Evolutionary conservation across 2,797 vertebrate species (phyloP).

Genomic region (Remorina albescens): DNA sequence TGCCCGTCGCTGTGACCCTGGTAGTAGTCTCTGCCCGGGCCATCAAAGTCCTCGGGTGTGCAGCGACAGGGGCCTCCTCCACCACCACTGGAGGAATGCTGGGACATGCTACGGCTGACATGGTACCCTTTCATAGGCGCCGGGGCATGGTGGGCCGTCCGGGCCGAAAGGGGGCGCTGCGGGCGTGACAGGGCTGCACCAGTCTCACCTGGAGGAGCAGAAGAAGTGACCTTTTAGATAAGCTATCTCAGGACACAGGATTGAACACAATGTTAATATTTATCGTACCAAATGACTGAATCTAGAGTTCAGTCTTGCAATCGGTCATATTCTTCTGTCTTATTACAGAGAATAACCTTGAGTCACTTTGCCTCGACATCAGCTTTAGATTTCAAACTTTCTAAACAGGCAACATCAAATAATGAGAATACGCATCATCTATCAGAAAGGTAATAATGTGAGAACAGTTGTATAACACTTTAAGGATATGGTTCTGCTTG

Average conservation of each 20-base stretch:
- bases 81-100: slow-evolving; percentile 88
- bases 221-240: slow-evolving; percentile 4
- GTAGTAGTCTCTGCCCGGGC: slow-evolving; percentile 86
- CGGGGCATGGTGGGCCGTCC: slow-evolving; percentile 87
- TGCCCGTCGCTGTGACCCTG: slow-evolving; percentile 85
- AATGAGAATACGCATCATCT: neutral
- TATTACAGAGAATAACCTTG: slow-evolving; percentile 9
- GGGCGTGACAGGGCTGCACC: slow-evolving; percentile 87
- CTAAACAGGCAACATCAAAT: neutral
- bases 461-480: neutral
- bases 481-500: neutral
- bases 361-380: neutral
- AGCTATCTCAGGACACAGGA: neutral
- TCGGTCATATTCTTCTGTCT: slow-evolving; percentile 17
- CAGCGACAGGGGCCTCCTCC: slow-evolving; percentile 88
- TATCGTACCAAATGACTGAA: slow-evolving; percentile 46
- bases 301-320: slow-evolving; percentile 21
- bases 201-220: slow-evolving; percentile 84
- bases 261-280: slow-evolving; percentile 7
- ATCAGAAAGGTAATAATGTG: neutral
- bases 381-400: slow-evolving; percentile 8
- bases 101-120: slow-evolving; percentile 95
- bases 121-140: slow-evolving; percentile 94
- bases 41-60: slow-evolving; percentile 89
- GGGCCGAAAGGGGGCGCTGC: slow-evolving; percentile 89